phyloP scores from a whole-genome alignment of 2,113 vertebrate species.

The Opisthocomus hoazin region DNA sequence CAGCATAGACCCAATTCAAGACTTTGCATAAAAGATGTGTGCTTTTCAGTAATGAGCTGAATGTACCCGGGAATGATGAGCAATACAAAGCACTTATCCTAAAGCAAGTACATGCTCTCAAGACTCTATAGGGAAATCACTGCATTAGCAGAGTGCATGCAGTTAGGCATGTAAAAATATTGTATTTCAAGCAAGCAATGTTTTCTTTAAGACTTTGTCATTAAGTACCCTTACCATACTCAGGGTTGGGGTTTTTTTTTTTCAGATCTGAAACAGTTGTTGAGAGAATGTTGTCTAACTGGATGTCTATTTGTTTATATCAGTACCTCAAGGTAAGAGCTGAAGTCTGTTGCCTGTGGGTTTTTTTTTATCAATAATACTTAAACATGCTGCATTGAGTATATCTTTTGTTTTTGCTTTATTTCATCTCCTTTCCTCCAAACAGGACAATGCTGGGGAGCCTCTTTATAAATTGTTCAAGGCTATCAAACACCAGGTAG shows the following conservation, averaged over 20 bases:
- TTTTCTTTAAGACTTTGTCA: background rate
- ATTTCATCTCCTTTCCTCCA: background rate
- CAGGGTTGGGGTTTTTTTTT: background rate
- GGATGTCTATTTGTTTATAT: slow-evolving; percentile 99
- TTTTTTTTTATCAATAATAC: background rate
- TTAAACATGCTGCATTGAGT: background rate
- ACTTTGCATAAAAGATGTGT: slow-evolving; percentile 14
- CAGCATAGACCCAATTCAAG: background rate
- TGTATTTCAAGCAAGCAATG: background rate
- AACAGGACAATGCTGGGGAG: slow-evolving; percentile 90
- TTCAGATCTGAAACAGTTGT: slow-evolving; percentile 95
- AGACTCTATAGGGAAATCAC: slow-evolving; percentile 47
- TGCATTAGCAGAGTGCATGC: slow-evolving; percentile 26
- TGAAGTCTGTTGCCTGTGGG: background rate
- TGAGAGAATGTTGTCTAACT: slow-evolving; percentile 98
- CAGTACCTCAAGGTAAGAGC: slow-evolving; percentile 90
- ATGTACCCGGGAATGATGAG: background rate
- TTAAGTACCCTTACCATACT: background rate
- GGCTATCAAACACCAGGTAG: slow-evolving; percentile 96
- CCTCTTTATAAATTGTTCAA: slow-evolving; percentile 95
- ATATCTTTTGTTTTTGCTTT: background rate
- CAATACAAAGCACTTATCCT: slow-evolving; percentile 54
- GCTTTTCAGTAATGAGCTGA: slow-evolving; percentile 7
- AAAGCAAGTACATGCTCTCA: slow-evolving; percentile 44
- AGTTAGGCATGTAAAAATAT: slow-evolving; percentile 22